Conservation (phyloP, 2,113 vertebrate genomes). For the Tupaia tana region DNA sequence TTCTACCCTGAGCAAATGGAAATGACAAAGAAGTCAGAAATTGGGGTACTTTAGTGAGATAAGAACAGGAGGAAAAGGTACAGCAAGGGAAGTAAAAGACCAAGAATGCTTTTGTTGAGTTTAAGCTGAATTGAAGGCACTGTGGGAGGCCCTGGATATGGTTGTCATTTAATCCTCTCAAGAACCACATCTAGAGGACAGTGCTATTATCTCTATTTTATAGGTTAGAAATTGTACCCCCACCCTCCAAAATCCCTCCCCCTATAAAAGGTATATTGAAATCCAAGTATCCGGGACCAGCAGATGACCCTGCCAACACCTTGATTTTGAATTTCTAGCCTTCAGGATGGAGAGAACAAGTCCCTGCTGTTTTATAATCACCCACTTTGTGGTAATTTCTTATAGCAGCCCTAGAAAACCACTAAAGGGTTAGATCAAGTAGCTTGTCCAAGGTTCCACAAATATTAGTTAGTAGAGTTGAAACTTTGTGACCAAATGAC, state of each 20-base stretch:
- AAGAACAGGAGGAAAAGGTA: not conserved
- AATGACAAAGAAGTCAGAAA: not conserved
- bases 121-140: not conserved
- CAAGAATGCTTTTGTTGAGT: not conserved
- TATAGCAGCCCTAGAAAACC: too few species aligned
- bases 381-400: too few species aligned
- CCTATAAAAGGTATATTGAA: not conserved
- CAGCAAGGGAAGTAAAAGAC: not conserved
- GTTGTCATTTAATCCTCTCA: not conserved
- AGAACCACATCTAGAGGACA: not conserved
- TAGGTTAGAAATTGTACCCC: not conserved
- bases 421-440: too few species aligned
- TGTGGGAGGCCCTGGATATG: not conserved
- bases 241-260: not conserved
- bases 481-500: too few species aligned
- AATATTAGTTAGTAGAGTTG: too few species aligned
- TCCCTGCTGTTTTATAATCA: too few species aligned
- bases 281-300: too few species aligned
- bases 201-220: not conserved
- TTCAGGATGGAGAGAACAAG: too few species aligned
- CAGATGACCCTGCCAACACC: too few species aligned
- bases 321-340: too few species aligned
- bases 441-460: too few species aligned
- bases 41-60: not conserved
- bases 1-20: constrained; percentile 27